Base-by-base conservation (phyloP, 2,888 invertebrate species). In the Limnephilus auricula region DNA sequence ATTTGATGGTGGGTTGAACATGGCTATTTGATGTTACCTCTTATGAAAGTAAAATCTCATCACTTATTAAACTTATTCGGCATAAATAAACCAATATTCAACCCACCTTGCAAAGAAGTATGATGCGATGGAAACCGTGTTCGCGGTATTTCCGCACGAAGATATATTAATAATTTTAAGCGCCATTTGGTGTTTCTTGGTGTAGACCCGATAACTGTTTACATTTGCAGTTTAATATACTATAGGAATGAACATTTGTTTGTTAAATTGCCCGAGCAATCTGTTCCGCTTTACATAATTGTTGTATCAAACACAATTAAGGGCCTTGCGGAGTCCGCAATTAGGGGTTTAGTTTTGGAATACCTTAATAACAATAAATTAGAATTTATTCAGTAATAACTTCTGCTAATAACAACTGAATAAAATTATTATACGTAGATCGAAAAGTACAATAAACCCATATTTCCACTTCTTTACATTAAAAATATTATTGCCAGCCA, bases 81-180 rank as follows among this genome's bases (percentile, higher is more conserved):
- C 30, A 85, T 85, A 85, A 85, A 85, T 85, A 85, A 85, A 85
- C 25, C 40, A 85, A 85, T 85, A 40, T 30, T 85, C n/a, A 30
- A 85, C n/a, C n/a, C 65, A 25, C 15, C 40, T n/a, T 15, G 85
- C 30, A 4, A 85, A 85, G 37, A 85, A 85, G 40, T 85, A 85
- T n/a, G 40, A 82, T 82, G 82, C 25, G n/a, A 40, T 45, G 18
- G 85, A 40, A 85, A 45, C 45, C 12, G n/a, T 13, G 25, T 40
- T 40, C 40, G 40, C n/a, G 40, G n/a, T 31, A 65, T 65, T 87
- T 87, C 87, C 25, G 18, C 30, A n/a, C 65, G 31, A 50, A 45
- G 50, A 87, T 87, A 87, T 50, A 87, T 87, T 87, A n/a, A 37
- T 84, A n/a, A 87, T 65, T 65, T 25, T 87, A 87, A 87, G 65